These are phyloP conservation scores for Desmophyllum pertusum DNA, from an alignment of 92 coral and sea anemone genomes.

Conservation along the genomic window DNA sequence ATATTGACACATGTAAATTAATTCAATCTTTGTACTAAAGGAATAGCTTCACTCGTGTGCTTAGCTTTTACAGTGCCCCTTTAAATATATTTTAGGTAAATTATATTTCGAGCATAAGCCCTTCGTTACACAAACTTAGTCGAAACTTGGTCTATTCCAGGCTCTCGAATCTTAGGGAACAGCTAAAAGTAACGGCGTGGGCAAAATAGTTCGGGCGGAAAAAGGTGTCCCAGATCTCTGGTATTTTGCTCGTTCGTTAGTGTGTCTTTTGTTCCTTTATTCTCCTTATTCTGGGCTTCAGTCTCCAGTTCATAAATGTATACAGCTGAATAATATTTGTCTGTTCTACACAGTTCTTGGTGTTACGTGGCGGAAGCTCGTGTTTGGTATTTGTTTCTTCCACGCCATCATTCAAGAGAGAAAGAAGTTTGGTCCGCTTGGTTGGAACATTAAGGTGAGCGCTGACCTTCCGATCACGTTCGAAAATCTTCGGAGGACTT, in stretches of 20 bases:
- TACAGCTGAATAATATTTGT: background rate
- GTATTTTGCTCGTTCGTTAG: background rate
- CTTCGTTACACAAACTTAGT: background rate
- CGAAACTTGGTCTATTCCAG: background rate
- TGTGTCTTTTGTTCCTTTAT: background rate
- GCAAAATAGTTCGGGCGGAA: no score
- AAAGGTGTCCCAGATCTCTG: no score
- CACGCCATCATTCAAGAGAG: constrained; percentile 99
- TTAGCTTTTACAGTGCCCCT: background rate
- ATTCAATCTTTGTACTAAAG: no score
- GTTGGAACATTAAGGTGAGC: constrained; percentile 95
- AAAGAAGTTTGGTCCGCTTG: constrained; percentile 98
- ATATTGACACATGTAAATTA: background rate
- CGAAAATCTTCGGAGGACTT: no score
- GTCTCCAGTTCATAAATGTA: background rate
- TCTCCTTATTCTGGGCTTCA: background rate
- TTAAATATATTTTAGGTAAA: background rate
- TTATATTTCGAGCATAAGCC: background rate
- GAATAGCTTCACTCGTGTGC: background rate
- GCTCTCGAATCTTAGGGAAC: background rate
- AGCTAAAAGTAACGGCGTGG: background rate
- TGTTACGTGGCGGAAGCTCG: constrained; percentile 94
- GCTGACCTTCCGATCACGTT: background rate
- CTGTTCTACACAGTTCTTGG: constrained; percentile 77
- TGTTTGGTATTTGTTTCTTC: constrained; percentile 97